These are phyloP conservation scores for Poecile atricapillus DNA, from an alignment of 2,113 vertebrate genomes.

Conservation along the genomic window DNA sequence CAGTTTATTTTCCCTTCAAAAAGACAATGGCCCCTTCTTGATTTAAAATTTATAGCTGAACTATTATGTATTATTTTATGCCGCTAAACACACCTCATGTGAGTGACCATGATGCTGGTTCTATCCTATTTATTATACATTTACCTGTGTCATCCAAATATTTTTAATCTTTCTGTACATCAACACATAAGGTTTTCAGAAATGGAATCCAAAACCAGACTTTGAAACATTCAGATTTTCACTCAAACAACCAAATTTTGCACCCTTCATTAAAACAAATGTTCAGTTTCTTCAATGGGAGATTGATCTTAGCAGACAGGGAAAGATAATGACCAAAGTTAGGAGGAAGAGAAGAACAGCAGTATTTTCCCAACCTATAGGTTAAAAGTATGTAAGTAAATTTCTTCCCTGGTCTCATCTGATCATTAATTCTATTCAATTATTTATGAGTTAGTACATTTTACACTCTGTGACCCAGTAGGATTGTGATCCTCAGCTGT, in stretches of 20 bases:
- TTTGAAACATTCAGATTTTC: neutral
- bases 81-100: neutral
- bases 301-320: neutral
- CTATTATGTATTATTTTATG: neutral
- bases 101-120: neutral
- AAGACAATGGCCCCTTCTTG: neutral
- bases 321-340: neutral
- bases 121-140: fast-evolving
- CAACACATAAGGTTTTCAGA: neutral
- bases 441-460: neutral
- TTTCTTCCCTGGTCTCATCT: neutral
- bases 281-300: neutral
- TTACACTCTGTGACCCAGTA: neutral
- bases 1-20: neutral
- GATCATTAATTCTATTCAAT: neutral
- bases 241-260: neutral
- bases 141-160: neutral
- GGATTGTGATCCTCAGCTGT: neutral
- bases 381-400: neutral
- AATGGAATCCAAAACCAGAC: fast-evolving
- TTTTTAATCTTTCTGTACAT: neutral
- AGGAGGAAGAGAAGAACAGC: neutral
- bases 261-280: neutral
- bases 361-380: neutral
- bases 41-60: neutral